Conservation (phyloP, 1,140 invertebrate species). For the Drosophila punjabiensis region DNA sequence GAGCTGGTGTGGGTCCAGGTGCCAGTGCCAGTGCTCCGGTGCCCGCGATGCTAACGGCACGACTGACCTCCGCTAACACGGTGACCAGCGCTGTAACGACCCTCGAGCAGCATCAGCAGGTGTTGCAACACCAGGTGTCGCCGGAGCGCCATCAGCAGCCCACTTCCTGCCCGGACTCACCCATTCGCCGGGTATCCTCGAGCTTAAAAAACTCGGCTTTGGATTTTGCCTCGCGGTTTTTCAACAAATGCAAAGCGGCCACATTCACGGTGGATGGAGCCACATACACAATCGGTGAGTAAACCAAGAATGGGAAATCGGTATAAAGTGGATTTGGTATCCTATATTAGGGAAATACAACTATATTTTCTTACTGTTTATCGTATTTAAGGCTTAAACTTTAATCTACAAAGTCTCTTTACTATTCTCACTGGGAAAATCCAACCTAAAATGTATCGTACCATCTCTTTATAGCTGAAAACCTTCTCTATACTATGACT, state of each 20-base stretch:
- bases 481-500: background rate
- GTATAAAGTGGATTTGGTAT: background rate
- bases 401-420: background rate
- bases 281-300: slow-evolving; percentile 92
- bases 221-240: slow-evolving; percentile 86
- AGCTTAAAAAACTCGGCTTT: slow-evolving; percentile 80
- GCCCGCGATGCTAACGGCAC: slow-evolving; percentile 56
- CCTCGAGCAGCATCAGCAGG: slow-evolving; percentile 28
- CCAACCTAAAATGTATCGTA: background rate
- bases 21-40: slow-evolving; percentile 14
- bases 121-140: slow-evolving; percentile 22
- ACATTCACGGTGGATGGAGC: slow-evolving; percentile 92
- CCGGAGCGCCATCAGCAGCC: slow-evolving; percentile 28
- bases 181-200: slow-evolving; percentile 80
- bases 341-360: background rate
- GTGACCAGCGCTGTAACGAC: slow-evolving; percentile 51
- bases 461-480: background rate
- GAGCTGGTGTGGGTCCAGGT: background rate
- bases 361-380: background rate
- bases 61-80: slow-evolving; percentile 52
- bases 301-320: background rate
- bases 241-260: slow-evolving; percentile 92
- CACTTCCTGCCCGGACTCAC: slow-evolving; percentile 81
- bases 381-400: background rate
- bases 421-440: background rate